Base-by-base conservation (phyloP, 92 coral and sea anemone species). In the Pocillopora grandis region DNA sequence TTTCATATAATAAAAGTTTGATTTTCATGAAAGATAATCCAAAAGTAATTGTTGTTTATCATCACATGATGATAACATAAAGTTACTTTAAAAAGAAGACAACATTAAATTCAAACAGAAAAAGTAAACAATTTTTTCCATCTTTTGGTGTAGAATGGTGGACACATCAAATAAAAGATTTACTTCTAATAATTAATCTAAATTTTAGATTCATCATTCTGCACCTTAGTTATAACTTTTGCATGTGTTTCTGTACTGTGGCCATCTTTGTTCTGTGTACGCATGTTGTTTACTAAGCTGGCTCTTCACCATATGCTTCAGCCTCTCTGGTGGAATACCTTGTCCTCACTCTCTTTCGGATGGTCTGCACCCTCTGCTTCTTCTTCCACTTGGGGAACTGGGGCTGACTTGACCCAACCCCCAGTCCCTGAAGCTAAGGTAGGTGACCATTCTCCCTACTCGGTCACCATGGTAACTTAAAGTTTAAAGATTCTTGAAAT, bases 281-380 rank as follows among this genome's bases (percentile, higher is more conserved):
- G 52, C 37, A n/a, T 63, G 19, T 59, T 62, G 70, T 58, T 74
- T 76, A 91, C 89, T 89, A 87, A 92, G 91, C 92, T 61, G 62
- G 71, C 92, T 85, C 56, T 91, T 87, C 90, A 80, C 87, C 62
- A 65, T 61, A 79, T 89, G 79, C 77, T 42, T 19, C 93, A 94
- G 98, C 98, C 91, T 85, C 90, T 94, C 77, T 88, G 90, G 83
- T 89, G 98, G 95, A 94, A 78, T 85, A 76, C 90, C 84, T 87
- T 94, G 82, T 91, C 98, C 68, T 94, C 98, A 76, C 90, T 94
- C 77, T 84, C 94, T 88, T 90, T 94, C 57, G 91, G 95, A 87
- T 94, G 98, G 98, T 88, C 94, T 80, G 75, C 98, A 69, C 88
- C 98, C 72, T 89, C 98, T 83, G 81, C 95, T 87, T 85, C 95